A percentile compares a stretch with the other conserved stretches of the same genome.
Conservation (phyloP, 2,888 invertebrate species). For the Oxyteleia sp. region DNA sequence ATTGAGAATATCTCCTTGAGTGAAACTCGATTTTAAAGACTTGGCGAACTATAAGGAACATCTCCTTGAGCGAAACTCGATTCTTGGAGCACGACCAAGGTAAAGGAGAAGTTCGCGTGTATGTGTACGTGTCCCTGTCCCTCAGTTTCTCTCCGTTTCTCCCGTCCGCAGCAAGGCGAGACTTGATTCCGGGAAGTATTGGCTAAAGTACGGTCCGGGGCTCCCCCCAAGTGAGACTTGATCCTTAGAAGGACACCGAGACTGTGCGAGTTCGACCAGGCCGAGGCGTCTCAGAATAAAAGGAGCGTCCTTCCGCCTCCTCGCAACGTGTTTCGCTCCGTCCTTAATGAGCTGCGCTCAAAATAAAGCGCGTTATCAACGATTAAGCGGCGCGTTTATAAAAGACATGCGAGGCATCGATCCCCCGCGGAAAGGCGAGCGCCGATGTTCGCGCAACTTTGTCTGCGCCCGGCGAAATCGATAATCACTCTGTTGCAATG, state of each 20-base stretch:
- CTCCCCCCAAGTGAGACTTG: slow-evolving; percentile 58
- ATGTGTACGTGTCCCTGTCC: slow-evolving; percentile 28
- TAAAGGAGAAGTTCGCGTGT: slow-evolving; percentile 68
- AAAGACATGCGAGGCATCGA: neutral
- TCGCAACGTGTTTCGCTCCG: no score
- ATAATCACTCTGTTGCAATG: slow-evolving; percentile 63
- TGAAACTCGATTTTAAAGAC: slow-evolving; percentile 75
- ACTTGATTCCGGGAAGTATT: slow-evolving; percentile 67
- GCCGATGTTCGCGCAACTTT: slow-evolving; percentile 20
- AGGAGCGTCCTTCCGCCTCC: no score
- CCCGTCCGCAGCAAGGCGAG: slow-evolving; percentile 53
- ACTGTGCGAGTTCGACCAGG: no score
- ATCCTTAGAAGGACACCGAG: slow-evolving; percentile 50
- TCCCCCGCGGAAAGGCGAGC: neutral
- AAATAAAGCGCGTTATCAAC: neutral
- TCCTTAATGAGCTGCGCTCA: slow-evolving; percentile 12
- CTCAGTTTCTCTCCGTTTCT: slow-evolving; percentile 53
- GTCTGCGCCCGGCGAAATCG: slow-evolving; percentile 35
- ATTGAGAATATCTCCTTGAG: slow-evolving; percentile 74
- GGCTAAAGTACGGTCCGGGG: slow-evolving; percentile 59
- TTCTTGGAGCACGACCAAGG: slow-evolving; percentile 76
- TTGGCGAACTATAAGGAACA: slow-evolving; percentile 75
- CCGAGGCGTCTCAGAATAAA: no score
- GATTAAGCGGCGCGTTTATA: neutral
- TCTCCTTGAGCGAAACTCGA: slow-evolving; percentile 75